A percentile compares a stretch with the other conserved stretches of the same genome.
Evolutionary conservation across 2,888 invertebrate species (phyloP).

Genomic region (Oscheius sp.): DNA sequence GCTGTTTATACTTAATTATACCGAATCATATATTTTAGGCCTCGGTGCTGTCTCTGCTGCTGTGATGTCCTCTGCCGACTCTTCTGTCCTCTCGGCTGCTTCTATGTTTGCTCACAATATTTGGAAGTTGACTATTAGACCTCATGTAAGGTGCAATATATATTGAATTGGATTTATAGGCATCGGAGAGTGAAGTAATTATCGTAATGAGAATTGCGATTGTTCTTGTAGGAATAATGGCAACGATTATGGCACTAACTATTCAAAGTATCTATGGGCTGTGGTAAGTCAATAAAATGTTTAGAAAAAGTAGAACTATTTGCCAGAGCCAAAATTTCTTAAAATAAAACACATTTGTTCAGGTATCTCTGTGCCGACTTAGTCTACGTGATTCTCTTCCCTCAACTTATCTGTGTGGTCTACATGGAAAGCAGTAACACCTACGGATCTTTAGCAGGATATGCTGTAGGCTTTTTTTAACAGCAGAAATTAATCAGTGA

Average conservation of each 20-base stretch:
- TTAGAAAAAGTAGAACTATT: background rate
- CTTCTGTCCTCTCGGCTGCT: constrained; percentile 94
- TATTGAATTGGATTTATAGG: constrained; percentile 74
- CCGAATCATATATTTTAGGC: constrained; percentile 34
- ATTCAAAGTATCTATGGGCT: constrained; percentile 97
- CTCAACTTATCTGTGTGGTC: constrained; percentile 95
- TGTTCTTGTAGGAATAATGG: constrained; percentile 87
- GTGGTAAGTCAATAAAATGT: constrained; percentile 75
- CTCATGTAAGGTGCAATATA: constrained; percentile 76
- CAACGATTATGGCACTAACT: constrained; percentile 93
- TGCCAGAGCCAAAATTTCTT: background rate
- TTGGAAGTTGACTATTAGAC: constrained; percentile 94
- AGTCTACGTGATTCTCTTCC: constrained; percentile 97
- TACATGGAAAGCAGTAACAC: constrained; percentile 95
- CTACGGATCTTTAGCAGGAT: constrained; percentile 84
- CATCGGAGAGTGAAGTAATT: constrained; percentile 93
- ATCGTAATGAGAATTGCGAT: constrained; percentile 89
- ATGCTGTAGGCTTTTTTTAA: constrained; percentile 47
- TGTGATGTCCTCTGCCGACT: constrained; percentile 99
- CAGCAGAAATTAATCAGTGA: background rate
- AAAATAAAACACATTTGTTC: background rate
- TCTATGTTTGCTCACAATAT: constrained; percentile 99
- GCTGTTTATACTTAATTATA: background rate
- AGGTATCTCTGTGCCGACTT: constrained; percentile 94
- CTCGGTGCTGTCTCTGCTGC: constrained; percentile 98